These are phyloP conservation scores for Xiphydria camelus DNA, from an alignment of 2,888 invertebrate species.

Conservation along the genomic window DNA sequence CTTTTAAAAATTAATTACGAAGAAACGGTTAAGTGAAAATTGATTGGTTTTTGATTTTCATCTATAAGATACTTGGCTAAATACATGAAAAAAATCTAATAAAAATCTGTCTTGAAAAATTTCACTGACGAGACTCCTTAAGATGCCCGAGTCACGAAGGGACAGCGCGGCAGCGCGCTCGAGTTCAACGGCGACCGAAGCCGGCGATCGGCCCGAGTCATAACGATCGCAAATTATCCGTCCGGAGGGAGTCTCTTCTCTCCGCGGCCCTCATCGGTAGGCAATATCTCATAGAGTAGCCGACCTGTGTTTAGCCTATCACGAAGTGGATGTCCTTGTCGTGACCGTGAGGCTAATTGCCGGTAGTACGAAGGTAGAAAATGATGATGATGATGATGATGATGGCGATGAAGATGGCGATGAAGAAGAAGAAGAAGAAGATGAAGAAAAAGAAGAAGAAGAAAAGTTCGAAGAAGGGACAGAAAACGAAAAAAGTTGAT, in stretches of 20 bases:
- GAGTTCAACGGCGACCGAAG: slow-evolving; percentile 19
- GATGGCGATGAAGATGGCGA: slow-evolving; percentile 25
- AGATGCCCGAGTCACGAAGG: slow-evolving; percentile 11
- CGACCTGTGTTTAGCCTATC: slow-evolving; percentile 50
- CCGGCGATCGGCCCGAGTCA: slow-evolving; percentile 20
- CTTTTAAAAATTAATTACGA: too few relatives aligned
- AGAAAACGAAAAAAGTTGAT: neutral
- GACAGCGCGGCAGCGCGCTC: slow-evolving; percentile 5
- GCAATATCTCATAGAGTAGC: slow-evolving; percentile 43
- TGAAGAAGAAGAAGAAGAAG: slow-evolving; percentile 2
- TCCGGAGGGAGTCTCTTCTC: slow-evolving; percentile 15
- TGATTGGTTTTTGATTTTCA: too few relatives aligned
- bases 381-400: slow-evolving; percentile 17
- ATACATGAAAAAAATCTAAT: too few relatives aligned
- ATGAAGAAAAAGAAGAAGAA: neutral
- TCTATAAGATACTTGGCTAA: too few relatives aligned
- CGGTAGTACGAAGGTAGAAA: slow-evolving; percentile 32
- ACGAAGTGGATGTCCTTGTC: slow-evolving; percentile 53
- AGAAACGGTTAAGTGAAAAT: too few relatives aligned
- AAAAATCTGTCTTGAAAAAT: too few relatives aligned
- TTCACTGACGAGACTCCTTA: too few relatives aligned
- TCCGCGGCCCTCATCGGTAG: slow-evolving; percentile 25
- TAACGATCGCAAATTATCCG: slow-evolving; percentile 46
- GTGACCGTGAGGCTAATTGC: slow-evolving; percentile 52
- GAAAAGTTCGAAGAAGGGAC: neutral